Evolutionary conservation across 1,140 invertebrate species (phyloP), one percentile per base, ranked within the genome.

Genomic region (Diploscapter pachys): DNA sequence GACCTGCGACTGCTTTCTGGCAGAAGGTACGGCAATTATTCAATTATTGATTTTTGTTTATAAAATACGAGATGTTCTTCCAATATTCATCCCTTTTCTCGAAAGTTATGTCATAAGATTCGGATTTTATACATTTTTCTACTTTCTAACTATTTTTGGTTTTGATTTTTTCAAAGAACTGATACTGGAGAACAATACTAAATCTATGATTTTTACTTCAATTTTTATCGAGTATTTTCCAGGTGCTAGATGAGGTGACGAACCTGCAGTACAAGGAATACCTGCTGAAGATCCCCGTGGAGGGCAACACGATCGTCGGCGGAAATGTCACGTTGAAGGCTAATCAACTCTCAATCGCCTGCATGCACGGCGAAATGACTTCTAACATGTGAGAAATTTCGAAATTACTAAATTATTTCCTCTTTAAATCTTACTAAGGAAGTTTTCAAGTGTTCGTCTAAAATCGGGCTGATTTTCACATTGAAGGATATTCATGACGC

Each of bases 341-440:
- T 5, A 64, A 72, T 11, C 53, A 77, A 54, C 82, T 83, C 50
- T 74, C 71, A 9, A 48, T 83, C 8, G 81, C 80, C 5, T 82
- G 81, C 49, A 83, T 83, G 82, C 79, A 83, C 70, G 82, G 82
- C 48, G 82, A 83, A 50, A 83, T 84, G 73, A 72, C 71, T 57
- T n/a, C 54, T 8, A 65, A 71, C 31, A 75, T 59, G 4, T 3
- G 3, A 63, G 52, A 31, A n/a, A 66, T 13, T 11, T 48, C 9
- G 64, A 11, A 63, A 31, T 31, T 31, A 31, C 31, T 31, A 31
- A 31, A 31, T 31, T 31, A 31, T 31, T 31, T 31, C 31, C 31
- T 31, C 31, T 31, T 31, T 31, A 31, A 31, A 31, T 31, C 31
- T 31, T 31, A 31, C 31, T 31, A 31, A 1, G 31, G 31, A 31